Percentiles rank a stretch among this genome's conserved stretches.
Conservation (phyloP, 2,113 vertebrate genomes). For the Nerophis ophidion region DNA sequence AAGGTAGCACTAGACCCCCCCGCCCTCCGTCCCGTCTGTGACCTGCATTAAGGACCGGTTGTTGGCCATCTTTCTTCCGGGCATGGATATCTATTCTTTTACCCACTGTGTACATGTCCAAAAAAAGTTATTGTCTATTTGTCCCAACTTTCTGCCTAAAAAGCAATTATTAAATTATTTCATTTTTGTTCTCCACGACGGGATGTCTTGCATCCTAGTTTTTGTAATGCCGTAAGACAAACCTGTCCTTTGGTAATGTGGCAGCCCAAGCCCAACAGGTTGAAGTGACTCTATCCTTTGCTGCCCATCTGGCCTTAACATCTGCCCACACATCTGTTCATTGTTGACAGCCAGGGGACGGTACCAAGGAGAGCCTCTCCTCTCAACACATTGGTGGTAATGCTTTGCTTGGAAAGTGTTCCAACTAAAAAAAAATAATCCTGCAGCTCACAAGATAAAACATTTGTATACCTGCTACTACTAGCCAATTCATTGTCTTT, state of each 20-base stretch:
- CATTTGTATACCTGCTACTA: not conserved
- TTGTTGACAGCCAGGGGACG: constrained; percentile 63
- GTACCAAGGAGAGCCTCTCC: constrained; percentile 59
- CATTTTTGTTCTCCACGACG: constrained; percentile 10
- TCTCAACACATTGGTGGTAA: constrained; percentile 19
- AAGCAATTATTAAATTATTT: not conserved
- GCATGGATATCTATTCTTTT: not conserved
- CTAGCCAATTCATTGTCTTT: too few relatives aligned
- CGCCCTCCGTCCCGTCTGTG: constrained; percentile 7
- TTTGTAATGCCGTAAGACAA: constrained; percentile 31
- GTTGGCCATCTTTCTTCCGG: constrained; percentile 16
- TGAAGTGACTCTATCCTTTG: constrained; percentile 69
- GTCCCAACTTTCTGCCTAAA: too few relatives aligned
- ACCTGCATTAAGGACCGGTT: constrained; percentile 49
- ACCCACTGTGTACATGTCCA: not conserved
- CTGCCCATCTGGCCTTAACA: constrained; percentile 80
- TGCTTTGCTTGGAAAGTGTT: constrained; percentile 3
- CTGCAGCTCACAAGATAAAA: not conserved
- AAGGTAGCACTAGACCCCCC: constrained; percentile 22
- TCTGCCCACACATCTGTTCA: constrained; percentile 79
- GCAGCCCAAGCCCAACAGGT: constrained; percentile 83
- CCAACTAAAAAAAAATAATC: not conserved
- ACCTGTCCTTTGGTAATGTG: constrained; percentile 76
- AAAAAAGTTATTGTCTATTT: too few relatives aligned
- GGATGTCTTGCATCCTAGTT: constrained; percentile 1